Conservation (phyloP, 1,140 invertebrate genomes). For the Plectrocnemia conspersa region DNA sequence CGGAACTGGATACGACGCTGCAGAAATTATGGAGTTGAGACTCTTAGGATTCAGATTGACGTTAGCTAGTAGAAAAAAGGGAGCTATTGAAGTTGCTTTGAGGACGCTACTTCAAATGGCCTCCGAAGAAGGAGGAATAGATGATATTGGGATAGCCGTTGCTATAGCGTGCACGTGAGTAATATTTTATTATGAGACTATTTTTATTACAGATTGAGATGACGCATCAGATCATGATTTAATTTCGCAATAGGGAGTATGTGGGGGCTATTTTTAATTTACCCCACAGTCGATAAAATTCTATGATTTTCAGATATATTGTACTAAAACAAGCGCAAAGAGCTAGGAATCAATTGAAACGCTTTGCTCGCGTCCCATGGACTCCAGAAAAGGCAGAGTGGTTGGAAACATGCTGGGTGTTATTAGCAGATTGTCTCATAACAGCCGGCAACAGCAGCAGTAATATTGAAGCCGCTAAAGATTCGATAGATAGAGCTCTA, state of each 20-base stretch:
- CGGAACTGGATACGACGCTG: conserved; percentile 39
- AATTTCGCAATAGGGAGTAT: too few relatives aligned
- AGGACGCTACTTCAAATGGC: conserved; percentile 75
- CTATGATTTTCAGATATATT: conserved; percentile 55
- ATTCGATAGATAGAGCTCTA: conserved; percentile 74
- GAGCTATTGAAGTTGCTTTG: conserved; percentile 77
- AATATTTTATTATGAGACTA: too few relatives aligned
- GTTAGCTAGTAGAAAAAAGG: conserved; percentile 80
- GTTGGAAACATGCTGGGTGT: conserved; percentile 89
- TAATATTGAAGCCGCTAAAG: conserved; percentile 82
- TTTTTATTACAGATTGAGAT: too few relatives aligned
- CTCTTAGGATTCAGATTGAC: conserved; percentile 79
- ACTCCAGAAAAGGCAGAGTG: conserved; percentile 93
- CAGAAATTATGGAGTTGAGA: conserved; percentile 63
- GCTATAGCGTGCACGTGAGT: conserved; percentile 76
- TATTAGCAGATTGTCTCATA: conserved; percentile 68
- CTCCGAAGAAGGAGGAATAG: conserved; percentile 61
- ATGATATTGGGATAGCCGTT: conserved; percentile 83
- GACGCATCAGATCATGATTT: too few relatives aligned
- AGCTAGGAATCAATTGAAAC: conserved; percentile 88
- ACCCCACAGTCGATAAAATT: not conserved
- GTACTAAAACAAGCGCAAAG: conserved; percentile 85
- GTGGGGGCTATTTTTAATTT: conserved; percentile 40
- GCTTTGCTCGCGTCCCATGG: conserved; percentile 83
- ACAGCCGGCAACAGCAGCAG: conserved; percentile 78